A percentile compares a stretch with the other conserved stretches of the same genome.
Evolutionary conservation across 2,888 invertebrate genomes (phyloP).

Genomic region (Drymonia ruficornis): DNA sequence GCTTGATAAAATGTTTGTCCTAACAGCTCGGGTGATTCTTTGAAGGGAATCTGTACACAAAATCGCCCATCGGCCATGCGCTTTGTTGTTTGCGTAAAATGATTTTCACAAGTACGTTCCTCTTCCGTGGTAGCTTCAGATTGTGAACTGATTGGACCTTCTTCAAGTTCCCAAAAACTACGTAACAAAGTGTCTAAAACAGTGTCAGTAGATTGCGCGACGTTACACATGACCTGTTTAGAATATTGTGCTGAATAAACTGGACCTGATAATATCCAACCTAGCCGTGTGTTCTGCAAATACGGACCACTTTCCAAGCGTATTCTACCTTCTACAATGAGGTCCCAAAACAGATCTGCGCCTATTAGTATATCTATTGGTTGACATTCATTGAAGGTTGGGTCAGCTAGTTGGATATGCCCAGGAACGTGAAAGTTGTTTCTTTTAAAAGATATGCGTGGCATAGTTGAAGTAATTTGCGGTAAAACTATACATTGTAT

Average conservation of each 20-base stretch:
- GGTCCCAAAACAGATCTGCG: conserved; percentile 10
- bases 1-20: conserved; percentile 3
- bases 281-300: not conserved
- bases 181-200: no score
- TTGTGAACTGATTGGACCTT: not conserved
- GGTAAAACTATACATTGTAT: conserved; percentile 28
- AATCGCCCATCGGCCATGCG: not conserved
- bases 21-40: conserved; percentile 1
- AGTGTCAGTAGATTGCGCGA: not conserved
- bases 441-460: conserved; percentile 15
- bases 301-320: not conserved
- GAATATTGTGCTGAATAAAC: not conserved
- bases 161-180: not conserved
- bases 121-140: not conserved
- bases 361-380: conserved; percentile 11
- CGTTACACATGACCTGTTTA: not conserved
- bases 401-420: conserved; percentile 11
- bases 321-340: conserved; percentile 6
- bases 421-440: conserved; percentile 7
- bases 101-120: not conserved
- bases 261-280: conserved; percentile 1
- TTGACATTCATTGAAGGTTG: conserved; percentile 8
- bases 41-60: conserved; percentile 8
- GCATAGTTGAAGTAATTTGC: conserved; percentile 22
- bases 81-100: not conserved